These are phyloP conservation scores for western clawed frog (Xenopus tropicalis) DNA, from an alignment of 2,113 vertebrate genomes.

Conservation along the genomic window UCB_Xtro_10.0 CM004448.2:97062501-97063000, in stretches of 20 bases:
- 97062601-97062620: slow-evolving; percentile 1
- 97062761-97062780: background rate
- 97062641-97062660: slow-evolving; percentile 2
- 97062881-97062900: background rate
- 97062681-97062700: slow-evolving; percentile 13
- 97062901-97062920: background rate
- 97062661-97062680: slow-evolving; percentile 15
- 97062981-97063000: too few relatives aligned
- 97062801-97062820: background rate
- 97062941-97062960: too few relatives aligned
- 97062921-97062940: background rate
- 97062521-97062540: background rate
- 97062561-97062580: background rate
- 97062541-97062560: background rate
- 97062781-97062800: background rate
- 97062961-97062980: too few relatives aligned
- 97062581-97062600: slow-evolving; percentile 1
- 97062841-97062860: background rate
- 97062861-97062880: background rate
- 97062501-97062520: background rate
- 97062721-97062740: slow-evolving; percentile 16
- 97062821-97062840: background rate
- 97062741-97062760: background rate
- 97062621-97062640: slow-evolving; percentile 7
- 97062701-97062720: slow-evolving; percentile 7